Evolutionary conservation across 2,888 invertebrate genomes (phyloP).

Genomic region (Pammene fasciana): DNA sequence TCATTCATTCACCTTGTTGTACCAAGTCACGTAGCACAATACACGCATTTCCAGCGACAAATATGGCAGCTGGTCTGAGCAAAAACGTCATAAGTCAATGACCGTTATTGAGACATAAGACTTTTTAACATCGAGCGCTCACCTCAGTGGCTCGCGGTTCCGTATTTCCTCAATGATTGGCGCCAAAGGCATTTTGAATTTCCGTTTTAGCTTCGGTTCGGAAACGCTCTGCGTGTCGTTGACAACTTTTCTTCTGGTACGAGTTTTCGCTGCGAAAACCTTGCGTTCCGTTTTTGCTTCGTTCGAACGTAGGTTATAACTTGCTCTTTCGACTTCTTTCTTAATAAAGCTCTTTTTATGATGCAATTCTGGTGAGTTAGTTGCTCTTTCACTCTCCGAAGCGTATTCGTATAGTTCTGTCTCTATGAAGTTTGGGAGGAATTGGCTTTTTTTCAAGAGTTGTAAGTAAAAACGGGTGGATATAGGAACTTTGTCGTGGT

Average conservation of each 20-base stretch:
- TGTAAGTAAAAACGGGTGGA: conserved; percentile 76
- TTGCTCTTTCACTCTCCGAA: conserved; percentile 66
- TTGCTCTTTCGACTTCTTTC: conserved; percentile 59
- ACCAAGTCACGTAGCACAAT: neutral
- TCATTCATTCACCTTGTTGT: conserved; percentile 4
- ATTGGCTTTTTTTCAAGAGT: conserved; percentile 72
- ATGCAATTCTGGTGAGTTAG: conserved; percentile 53
- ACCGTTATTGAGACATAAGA: neutral
- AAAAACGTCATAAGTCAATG: neutral
- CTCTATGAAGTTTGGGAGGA: conserved; percentile 65
- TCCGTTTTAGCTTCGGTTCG: conserved; percentile 50
- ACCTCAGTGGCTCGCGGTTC: conserved; percentile 63
- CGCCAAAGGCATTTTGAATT: conserved; percentile 61
- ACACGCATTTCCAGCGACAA: neutral
- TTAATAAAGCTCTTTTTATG: conserved; percentile 53
- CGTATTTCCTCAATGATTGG: conserved; percentile 76
- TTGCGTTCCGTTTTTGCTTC: conserved; percentile 70
- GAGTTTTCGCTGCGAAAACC: conserved; percentile 59
- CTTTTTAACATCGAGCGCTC: neutral
- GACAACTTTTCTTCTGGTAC: conserved; percentile 46
- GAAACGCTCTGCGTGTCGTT: conserved; percentile 45
- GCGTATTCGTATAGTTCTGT: conserved; percentile 73
- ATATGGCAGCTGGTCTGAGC: neutral
- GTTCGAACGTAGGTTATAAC: conserved; percentile 70
- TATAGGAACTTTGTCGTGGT: conserved; percentile 75